phyloP scores from a whole-genome alignment of 2,113 vertebrate species.

The Melozone crissalis region DNA sequence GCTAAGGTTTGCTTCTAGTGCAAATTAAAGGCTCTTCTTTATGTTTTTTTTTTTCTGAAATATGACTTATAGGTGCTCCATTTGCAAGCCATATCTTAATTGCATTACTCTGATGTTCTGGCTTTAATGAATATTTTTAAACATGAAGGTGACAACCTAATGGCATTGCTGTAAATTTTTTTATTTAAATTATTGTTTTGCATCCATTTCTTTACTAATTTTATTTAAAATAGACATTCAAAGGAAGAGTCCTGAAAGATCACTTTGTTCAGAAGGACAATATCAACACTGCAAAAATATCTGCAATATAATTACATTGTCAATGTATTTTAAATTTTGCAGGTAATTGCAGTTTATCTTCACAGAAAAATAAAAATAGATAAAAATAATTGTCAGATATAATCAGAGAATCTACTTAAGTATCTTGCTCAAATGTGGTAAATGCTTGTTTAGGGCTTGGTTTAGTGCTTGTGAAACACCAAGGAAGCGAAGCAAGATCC shows the following conservation, averaged over 20 bases:
- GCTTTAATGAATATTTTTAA: neutral
- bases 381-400: conserved; percentile 4
- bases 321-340: neutral
- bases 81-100: neutral
- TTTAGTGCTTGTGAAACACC: neutral
- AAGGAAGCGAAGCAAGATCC: neutral
- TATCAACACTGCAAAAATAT: neutral
- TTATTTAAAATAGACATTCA: neutral
- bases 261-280: neutral
- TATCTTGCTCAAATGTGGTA: neutral
- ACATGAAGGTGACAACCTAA: neutral
- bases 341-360: conserved; percentile 14
- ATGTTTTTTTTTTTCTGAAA: neutral
- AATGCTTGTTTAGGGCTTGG: neutral
- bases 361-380: neutral
- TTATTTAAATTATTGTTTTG: conserved; percentile 10
- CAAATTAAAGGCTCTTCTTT: neutral
- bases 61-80: neutral
- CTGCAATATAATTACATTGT: neutral
- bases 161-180: neutral
- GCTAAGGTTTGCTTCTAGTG: neutral
- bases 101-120: neutral
- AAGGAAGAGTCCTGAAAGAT: neutral
- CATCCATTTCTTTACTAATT: neutral
- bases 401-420: neutral